Base-by-base conservation (phyloP, 2,888 invertebrate genomes). In the Hirudinaria manillensis region DNA sequence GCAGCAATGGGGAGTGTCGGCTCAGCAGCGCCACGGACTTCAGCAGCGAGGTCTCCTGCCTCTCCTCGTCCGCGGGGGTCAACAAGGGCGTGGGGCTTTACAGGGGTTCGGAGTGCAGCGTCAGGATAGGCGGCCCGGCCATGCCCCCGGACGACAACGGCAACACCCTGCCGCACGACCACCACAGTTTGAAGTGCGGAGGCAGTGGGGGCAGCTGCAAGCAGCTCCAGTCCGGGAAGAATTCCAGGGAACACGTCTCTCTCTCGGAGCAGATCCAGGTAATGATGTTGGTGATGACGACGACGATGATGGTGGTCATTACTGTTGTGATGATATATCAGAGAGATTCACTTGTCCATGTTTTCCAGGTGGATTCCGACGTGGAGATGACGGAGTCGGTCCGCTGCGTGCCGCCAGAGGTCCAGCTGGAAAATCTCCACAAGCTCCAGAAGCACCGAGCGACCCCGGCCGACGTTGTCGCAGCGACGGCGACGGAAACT, bases 11-110 rank as follows among this genome's bases (percentile, higher is more conserved):
- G 32, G 84, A 83, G 4, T 84, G 85, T 7, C 85, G 85, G 78
- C 84, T 84, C 78, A 86, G 86, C 13, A 85, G 85, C 0, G 86
- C 86, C 78, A 85, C 85, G 78, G 85, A 85, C 80, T 85, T 86
- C 75, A 82, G 85, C 53, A 85, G 86, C 72, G 86, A 85, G 10
- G 77, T 73, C 56, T 77, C 77, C n/a, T 77, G 72, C 36, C n/a
- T 72, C 24, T 73, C 73, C 27, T 68, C 75, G 36, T 78, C 68
- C 24, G 68, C 45, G 21, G 73, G 66, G 16, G 76, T 68, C 24
- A 65, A 71, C 24, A 61, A 32, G 34, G 36, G n/a, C 32, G 82
- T 83, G 34, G 84, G 83, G 4, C 83, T 85, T 6, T 85, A 85
- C 78, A 83, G 84, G 78, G 86, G 86, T 4, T 86, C 86, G 0